Evolutionary conservation across 2,797 vertebrate species (phyloP), one percentile per base, ranked within the genome.

Genomic region (Pangasius sanitwongsei): DNA sequence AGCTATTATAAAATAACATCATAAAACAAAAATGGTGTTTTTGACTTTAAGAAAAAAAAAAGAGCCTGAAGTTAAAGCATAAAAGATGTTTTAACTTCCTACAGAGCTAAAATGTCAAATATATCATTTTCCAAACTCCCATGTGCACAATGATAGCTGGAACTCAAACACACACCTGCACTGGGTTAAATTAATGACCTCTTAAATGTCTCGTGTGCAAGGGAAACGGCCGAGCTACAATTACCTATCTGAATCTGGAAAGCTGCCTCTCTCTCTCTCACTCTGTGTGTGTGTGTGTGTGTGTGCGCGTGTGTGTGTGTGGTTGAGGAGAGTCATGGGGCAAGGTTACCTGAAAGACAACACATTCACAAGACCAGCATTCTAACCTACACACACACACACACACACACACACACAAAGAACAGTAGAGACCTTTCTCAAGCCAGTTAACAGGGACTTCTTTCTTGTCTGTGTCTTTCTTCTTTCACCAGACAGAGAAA

Each of bases 401-500:
- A 83, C 59, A 37, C 55, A 59, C 55, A 81, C 53, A 25, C 31
- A 80, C n/a, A 18, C 44, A 50, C 25, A 84, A 3, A 75, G 92
- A 95, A 96, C 95, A 96, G 93, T 95, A 89, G 94, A 90, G 93
- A 93, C 94, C 95, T 94, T 96, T 96, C 93, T 95, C 93, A 88
- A 25, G 15, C 63, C 91, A 87, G 41, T 92, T 93, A 95, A 96
- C 95, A 96, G 95, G 93, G 93, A 92, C 89, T 93, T 91, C 94
- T 95, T 96, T 96, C 94, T 95, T 95, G 92, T 92, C 89, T 89
- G 91, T 85, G 89, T 92, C 92, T 91, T 44, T 93, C 92, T 89
- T 89, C 83, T 85, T 89, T 92, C 92, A 92, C 86, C 80, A 87
- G 87, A 89, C 53, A 93, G 93, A 93, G 92, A 91, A 53, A 74